A percentile compares a stretch with the other conserved stretches of the same genome.
These are phyloP conservation scores for Deilephila porcellus DNA, from an alignment of 2,888 invertebrate species.

Conservation along the genomic window DNA sequence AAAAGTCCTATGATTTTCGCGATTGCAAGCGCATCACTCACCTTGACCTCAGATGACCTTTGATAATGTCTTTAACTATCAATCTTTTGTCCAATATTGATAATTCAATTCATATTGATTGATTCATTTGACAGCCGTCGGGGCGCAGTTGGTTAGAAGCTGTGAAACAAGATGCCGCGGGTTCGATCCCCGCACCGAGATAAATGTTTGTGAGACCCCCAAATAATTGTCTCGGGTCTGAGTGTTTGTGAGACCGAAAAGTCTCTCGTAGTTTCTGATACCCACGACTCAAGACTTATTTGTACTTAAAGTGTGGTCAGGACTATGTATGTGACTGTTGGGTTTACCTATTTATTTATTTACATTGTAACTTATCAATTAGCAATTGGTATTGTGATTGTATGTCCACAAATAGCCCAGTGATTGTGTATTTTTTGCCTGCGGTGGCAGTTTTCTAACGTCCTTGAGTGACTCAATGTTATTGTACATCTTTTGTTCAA, in stretches of 20 bases:
- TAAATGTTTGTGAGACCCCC: too few species aligned
- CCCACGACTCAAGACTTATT: too few species aligned
- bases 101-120: neutral
- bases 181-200: too few species aligned
- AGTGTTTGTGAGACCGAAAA: too few species aligned
- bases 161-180: too few species aligned
- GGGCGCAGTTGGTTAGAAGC: too few species aligned
- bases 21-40: neutral
- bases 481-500: neutral
- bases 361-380: neutral
- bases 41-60: neutral
- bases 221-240: too few species aligned
- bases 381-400: conserved; percentile 5
- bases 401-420: neutral
- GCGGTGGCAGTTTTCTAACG: conserved; percentile 4
- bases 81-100: neutral
- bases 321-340: too few species aligned
- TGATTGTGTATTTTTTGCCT: conserved; percentile 8
- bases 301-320: too few species aligned
- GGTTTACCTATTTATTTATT: neutral
- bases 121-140: too few species aligned
- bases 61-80: neutral
- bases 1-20: neutral
- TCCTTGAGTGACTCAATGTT: conserved; percentile 12
- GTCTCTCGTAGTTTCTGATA: too few species aligned